These are phyloP conservation scores for Cyclina sinensis DNA, from an alignment of 1,140 invertebrate species.

Conservation along the genomic window DNA sequence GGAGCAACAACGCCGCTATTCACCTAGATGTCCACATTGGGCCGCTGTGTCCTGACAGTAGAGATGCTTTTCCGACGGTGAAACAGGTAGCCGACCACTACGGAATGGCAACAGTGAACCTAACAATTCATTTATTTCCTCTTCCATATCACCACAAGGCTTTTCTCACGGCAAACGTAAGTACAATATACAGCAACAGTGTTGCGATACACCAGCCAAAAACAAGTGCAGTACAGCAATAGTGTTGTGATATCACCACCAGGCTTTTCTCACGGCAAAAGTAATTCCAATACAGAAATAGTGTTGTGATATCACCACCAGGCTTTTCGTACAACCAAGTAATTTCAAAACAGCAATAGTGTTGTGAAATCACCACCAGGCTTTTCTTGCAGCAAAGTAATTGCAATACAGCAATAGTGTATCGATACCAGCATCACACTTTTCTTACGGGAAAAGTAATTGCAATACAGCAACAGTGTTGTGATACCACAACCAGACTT, in stretches of 20 bases:
- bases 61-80: slow-evolving; percentile 67
- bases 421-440: no score
- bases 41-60: slow-evolving; percentile 75
- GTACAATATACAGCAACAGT: background rate
- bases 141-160: slow-evolving; percentile 77
- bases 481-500: slow-evolving; percentile 75
- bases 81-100: slow-evolving; percentile 72
- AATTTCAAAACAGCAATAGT: no score
- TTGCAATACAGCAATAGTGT: no score
- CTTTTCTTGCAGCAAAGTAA: slow-evolving; percentile 69
- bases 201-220: no score
- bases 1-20: slow-evolving; percentile 62
- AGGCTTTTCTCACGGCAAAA: slow-evolving; percentile 69
- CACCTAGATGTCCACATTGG: slow-evolving; percentile 75
- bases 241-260: slow-evolving; percentile 77
- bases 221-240: no score
- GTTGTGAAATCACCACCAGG: slow-evolving; percentile 75
- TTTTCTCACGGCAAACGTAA: slow-evolving; percentile 72
- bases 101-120: slow-evolving; percentile 57
- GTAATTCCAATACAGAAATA: slow-evolving; percentile 64
- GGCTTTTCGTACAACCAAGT: no score
- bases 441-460: no score
- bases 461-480: no score
- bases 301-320: no score
- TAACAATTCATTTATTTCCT: slow-evolving; percentile 74